Evolutionary conservation across 2,113 vertebrate species (phyloP), one percentile per base, ranked within the genome.

Genomic region (Ammodramus savannarum): DNA sequence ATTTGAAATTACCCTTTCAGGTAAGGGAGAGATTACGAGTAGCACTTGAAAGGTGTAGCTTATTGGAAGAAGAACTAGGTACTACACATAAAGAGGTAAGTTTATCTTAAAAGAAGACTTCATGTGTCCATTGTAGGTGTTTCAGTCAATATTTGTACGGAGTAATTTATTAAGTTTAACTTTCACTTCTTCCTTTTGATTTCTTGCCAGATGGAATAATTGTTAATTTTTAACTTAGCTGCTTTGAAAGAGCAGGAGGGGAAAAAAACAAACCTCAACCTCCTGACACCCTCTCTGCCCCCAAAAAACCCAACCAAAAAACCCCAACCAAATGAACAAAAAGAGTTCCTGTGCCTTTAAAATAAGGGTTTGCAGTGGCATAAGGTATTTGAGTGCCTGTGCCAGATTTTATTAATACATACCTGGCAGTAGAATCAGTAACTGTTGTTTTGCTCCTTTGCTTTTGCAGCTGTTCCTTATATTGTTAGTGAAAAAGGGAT

Each of bases 21-120:
- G 99, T 99, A 63, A 98, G 99, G 73, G 99, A 99, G 96, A 97
- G 99, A 44, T 96, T 99, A 38, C 99, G 99, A 29, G 99, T 99
- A 29, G 99, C 99, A 44, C 97, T 99, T 93, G 99, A 99, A 96
- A 97, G 99, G 95, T 99, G 99, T 96, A 99, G 99, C 43, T 97
- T 98, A 4, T 92, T 99, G 93, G 99, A 99, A 94, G 99, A 99
- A 80, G 99, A 99, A 86, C 95, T 99, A 62, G 98, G 99, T 34
- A 97, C 98, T 63, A 98, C 99, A 1, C 99, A 99, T 95, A 99
- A 99, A 97, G 99, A 99, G 98, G 99, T 99, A 91, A 87, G 98
- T 90, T 27, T 61, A 18, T 43, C 68, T 59, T n/a, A 17, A 87
- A 85, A 11, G 2, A 20, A 13, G 3, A 11, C 31, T 9, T 51